Percentiles rank a stretch among this genome's conserved stretches.
These are phyloP conservation scores for Agrotis segetum DNA, from an alignment of 2,888 invertebrate genomes.

Conservation along the genomic window DNA sequence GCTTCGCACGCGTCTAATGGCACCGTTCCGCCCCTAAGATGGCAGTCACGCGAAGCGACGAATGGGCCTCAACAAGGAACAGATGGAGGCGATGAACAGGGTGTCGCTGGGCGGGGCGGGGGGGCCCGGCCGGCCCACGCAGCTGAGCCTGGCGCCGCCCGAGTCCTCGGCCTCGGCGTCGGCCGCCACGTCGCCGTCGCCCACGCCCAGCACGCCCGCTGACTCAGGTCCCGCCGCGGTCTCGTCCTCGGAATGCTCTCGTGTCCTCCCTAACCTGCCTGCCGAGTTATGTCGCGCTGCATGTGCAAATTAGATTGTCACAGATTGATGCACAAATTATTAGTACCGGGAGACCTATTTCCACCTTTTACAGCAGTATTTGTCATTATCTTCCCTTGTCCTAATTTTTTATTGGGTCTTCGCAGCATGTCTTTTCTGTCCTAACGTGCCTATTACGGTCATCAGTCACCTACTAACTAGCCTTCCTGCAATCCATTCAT, in stretches of 20 bases:
- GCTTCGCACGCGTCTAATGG: slow-evolving; percentile 84
- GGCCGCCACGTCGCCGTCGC: slow-evolving; percentile 88
- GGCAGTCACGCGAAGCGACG: slow-evolving; percentile 91
- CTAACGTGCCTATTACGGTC: background rate
- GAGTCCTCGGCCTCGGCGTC: slow-evolving; percentile 59
- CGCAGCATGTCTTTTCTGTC: background rate
- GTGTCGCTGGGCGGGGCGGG: slow-evolving; percentile 82
- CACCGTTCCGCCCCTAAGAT: slow-evolving; percentile 88
- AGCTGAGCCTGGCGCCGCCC: slow-evolving; percentile 83
- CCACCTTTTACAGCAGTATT: background rate
- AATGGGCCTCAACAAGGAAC: slow-evolving; percentile 91
- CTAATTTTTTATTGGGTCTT: background rate
- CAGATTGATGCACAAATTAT: slow-evolving; percentile 32
- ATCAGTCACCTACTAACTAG: background rate
- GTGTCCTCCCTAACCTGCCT: slow-evolving; percentile 71
- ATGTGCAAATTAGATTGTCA: slow-evolving; percentile 53
- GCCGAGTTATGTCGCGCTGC: slow-evolving; percentile 48
- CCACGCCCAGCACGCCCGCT: slow-evolving; percentile 90
- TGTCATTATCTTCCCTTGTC: background rate
- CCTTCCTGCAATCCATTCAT: background rate
- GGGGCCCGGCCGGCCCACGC: slow-evolving; percentile 80
- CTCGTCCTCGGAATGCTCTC: slow-evolving; percentile 77
- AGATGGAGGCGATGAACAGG: slow-evolving; percentile 90
- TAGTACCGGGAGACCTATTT: background rate
- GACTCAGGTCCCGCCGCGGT: slow-evolving; percentile 88